Conservation (phyloP, 2,888 invertebrate species). For the Hypomecis punctinalis region DNA sequence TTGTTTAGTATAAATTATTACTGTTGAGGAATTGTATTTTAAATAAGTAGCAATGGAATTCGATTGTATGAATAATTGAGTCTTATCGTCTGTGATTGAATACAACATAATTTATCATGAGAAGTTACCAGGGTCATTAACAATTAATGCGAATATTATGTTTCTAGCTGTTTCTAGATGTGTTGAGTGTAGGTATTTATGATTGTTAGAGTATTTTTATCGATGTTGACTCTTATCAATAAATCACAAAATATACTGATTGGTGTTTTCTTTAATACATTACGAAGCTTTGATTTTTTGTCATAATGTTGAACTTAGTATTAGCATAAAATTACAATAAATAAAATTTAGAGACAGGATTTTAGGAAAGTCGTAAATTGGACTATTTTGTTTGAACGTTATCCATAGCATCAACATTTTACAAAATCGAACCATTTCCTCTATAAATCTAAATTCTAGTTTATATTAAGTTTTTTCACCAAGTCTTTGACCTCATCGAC, state of each 20-base stretch:
- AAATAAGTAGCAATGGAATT: background rate
- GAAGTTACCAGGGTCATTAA: conserved; percentile 1
- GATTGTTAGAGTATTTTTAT: conserved; percentile 12
- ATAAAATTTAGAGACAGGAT: conserved; percentile 10
- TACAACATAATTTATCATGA: conserved; percentile 17
- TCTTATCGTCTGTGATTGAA: conserved; percentile 9
- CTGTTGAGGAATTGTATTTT: background rate
- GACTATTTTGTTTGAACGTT: conserved; percentile 14
- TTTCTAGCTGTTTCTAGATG: conserved; percentile 13
- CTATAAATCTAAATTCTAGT: conserved; percentile 49
- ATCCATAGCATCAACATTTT: conserved; percentile 20
- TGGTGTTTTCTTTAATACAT: conserved; percentile 20
- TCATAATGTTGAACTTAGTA: conserved; percentile 23
- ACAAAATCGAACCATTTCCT: conserved; percentile 46
- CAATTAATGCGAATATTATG: conserved; percentile 9
- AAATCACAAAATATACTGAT: conserved; percentile 24
- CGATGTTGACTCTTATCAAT: conserved; percentile 15
- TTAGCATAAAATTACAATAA: conserved; percentile 23
- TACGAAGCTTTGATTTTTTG: conserved; percentile 10
- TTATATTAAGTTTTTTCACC: conserved; percentile 35
- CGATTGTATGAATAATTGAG: conserved; percentile 6
- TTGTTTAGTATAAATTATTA: background rate
- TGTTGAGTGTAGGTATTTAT: conserved; percentile 18
- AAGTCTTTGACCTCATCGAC: conserved; percentile 45
- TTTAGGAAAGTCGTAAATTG: conserved; percentile 23